These are phyloP conservation scores for Physeter macrocephalus DNA, from an alignment of 2,113 vertebrate genomes.

Conservation along the genomic window DNA sequence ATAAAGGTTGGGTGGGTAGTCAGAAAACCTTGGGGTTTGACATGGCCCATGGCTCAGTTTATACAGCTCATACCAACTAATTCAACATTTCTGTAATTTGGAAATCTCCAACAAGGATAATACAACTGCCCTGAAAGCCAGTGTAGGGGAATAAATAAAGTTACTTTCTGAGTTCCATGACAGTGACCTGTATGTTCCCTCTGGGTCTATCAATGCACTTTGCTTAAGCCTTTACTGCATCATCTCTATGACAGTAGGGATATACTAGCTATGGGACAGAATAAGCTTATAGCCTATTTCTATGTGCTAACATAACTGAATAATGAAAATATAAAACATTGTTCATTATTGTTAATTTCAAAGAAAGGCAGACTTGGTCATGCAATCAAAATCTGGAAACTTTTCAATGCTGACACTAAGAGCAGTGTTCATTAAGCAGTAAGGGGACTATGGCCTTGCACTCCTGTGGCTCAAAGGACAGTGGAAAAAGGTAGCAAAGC, in stretches of 20 bases:
- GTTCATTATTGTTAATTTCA: not conserved
- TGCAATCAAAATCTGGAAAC: not conserved
- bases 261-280: not conserved
- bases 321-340: not conserved
- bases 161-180: not conserved
- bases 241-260: not conserved
- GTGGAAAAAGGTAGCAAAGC: not conserved
- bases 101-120: not conserved
- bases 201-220: not conserved
- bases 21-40: not conserved
- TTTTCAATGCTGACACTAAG: not conserved
- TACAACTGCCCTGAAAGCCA: not conserved
- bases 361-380: not conserved
- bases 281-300: not conserved
- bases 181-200: not conserved
- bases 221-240: not conserved
- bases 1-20: not conserved
- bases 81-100: not conserved
- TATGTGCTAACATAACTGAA: not conserved
- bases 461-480: not conserved
- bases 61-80: not conserved
- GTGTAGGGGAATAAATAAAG: not conserved
- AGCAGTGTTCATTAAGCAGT: not conserved
- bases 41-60: not conserved
- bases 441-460: not conserved